These are phyloP conservation scores for Lucilia cuprina DNA, from an alignment of 1,140 invertebrate species.

Conservation along the genomic window DNA sequence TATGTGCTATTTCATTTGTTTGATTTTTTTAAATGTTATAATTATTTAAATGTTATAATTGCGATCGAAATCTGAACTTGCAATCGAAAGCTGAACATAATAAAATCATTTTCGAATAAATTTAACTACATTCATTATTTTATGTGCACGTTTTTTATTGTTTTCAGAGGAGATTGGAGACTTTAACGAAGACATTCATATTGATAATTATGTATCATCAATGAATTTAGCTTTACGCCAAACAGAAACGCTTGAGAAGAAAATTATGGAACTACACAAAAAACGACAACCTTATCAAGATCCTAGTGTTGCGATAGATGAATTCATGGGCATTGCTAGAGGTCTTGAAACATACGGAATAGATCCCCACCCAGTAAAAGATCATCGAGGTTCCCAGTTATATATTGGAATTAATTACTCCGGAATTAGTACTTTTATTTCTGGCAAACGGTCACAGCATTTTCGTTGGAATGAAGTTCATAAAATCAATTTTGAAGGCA, in stretches of 20 bases:
- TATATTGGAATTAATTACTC: slow-evolving; percentile 95
- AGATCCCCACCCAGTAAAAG: slow-evolving; percentile 98
- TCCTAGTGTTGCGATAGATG: slow-evolving; percentile 51
- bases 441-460: slow-evolving; percentile 89
- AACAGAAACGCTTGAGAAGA: slow-evolving; percentile 87
- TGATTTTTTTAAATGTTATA: no score
- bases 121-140: no score
- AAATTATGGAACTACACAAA: slow-evolving; percentile 88
- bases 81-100: no score
- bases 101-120: neutral
- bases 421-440: slow-evolving; percentile 94
- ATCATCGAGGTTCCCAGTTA: slow-evolving; percentile 72
- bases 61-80: no score
- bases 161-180: slow-evolving; percentile 89
- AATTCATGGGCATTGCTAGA: slow-evolving; percentile 69
- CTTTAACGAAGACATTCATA: slow-evolving; percentile 88
- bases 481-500: slow-evolving; percentile 96
- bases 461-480: slow-evolving; percentile 96
- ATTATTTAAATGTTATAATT: no score
- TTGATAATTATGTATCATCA: slow-evolving; percentile 88
- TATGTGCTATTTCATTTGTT: no score
- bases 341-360: slow-evolving; percentile 95
- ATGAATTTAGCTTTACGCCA: slow-evolving; percentile 92
- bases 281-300: slow-evolving; percentile 66
- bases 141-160: no score